Evolutionary conservation across 2,113 vertebrate species (phyloP).

Genomic region (Mungos mungo): DNA sequence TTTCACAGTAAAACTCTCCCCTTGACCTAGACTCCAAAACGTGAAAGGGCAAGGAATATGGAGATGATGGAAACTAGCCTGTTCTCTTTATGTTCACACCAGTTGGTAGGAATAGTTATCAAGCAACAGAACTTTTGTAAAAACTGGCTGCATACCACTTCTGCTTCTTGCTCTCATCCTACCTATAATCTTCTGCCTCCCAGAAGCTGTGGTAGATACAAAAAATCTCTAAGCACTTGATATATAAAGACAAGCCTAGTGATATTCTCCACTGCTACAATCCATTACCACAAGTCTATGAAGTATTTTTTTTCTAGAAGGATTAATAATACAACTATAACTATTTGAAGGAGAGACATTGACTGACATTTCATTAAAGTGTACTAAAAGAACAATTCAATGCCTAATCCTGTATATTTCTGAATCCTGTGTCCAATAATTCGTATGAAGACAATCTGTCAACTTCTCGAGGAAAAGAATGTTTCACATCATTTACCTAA

Average conservation of each 20-base stretch:
- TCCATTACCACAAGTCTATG: not conserved
- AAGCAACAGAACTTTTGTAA: not conserved
- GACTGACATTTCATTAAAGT: conserved; percentile 42
- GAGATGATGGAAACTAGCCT: not conserved
- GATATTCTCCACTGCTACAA: not conserved
- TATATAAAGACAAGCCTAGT: not conserved
- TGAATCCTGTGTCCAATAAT: not conserved
- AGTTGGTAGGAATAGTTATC: not conserved
- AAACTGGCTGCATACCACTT: not conserved
- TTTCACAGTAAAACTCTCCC: not conserved
- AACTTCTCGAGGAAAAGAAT: conserved; percentile 33
- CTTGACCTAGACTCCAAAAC: not conserved
- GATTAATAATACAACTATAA: not conserved
- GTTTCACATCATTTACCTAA: not conserved
- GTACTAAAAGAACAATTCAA: not conserved
- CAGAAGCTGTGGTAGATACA: not conserved
- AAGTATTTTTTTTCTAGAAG: not conserved
- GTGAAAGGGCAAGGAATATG: not conserved
- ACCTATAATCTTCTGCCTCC: not conserved
- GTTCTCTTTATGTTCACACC: not conserved
- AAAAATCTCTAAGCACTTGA: not conserved
- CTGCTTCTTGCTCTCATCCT: not conserved
- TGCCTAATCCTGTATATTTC: not conserved
- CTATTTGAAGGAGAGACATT: not conserved
- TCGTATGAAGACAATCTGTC: not conserved